Percentiles rank a stretch among this genome's conserved stretches.
Evolutionary conservation across 2,888 invertebrate genomes (phyloP).

Genomic region (Danaus chrysippus): DNA sequence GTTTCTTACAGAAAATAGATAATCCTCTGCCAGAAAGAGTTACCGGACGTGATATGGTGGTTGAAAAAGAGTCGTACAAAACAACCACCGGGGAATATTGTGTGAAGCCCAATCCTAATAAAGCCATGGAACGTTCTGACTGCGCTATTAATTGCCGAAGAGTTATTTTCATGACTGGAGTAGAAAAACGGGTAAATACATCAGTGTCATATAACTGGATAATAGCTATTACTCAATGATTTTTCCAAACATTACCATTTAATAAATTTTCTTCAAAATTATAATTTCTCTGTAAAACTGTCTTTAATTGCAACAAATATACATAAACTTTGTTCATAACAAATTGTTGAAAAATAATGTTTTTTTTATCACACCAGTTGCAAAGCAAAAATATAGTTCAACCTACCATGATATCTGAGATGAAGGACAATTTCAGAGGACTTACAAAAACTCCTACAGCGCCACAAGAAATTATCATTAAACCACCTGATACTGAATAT

Average conservation of each 20-base stretch:
- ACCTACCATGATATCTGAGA: slow-evolving; percentile 59
- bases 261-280: too few relatives aligned
- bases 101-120: slow-evolving; percentile 70
- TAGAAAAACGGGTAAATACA: slow-evolving; percentile 59
- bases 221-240: too few relatives aligned
- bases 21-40: slow-evolving; percentile 59
- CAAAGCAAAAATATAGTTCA: slow-evolving; percentile 53
- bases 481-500: slow-evolving; percentile 62
- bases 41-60: slow-evolving; percentile 67
- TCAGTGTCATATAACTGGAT: not conserved
- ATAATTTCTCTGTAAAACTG: too few relatives aligned
- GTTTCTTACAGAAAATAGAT: slow-evolving; percentile 52
- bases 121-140: slow-evolving; percentile 68
- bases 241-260: too few relatives aligned
- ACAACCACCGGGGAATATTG: slow-evolving; percentile 68
- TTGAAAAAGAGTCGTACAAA: slow-evolving; percentile 62
- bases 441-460: slow-evolving; percentile 44
- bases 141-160: slow-evolving; percentile 63
- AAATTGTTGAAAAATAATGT: not conserved
- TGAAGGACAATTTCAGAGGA: slow-evolving; percentile 64
- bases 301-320: too few relatives aligned
- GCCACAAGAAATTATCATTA: slow-evolving; percentile 54
- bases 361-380: slow-evolving; percentile 44
- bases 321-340: too few relatives aligned
- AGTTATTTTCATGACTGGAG: slow-evolving; percentile 65